Evolutionary conservation across 2,113 vertebrate genomes (phyloP).

Genomic region (Bagarius yarrelli): DNA sequence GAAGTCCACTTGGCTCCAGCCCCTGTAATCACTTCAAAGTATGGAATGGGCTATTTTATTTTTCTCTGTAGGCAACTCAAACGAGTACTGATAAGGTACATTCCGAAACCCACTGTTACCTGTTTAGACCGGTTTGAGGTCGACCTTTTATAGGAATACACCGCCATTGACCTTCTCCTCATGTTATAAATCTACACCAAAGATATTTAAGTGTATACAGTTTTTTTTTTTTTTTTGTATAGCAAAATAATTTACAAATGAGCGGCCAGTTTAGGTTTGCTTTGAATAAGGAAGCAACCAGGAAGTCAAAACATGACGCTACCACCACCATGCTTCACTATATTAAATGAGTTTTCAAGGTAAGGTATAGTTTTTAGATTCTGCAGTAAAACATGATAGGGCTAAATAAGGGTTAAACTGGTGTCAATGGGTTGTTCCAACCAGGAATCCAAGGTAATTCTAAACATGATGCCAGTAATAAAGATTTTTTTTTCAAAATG

Average conservation of each 20-base stretch:
- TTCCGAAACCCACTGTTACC: not conserved
- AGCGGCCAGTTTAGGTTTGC: not conserved
- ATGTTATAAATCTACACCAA: too few relatives aligned
- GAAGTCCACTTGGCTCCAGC: slow-evolving; percentile 41
- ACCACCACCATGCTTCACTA: not conserved
- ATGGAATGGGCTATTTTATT: slow-evolving; percentile 9
- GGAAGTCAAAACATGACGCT: not conserved
- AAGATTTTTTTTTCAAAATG: not conserved
- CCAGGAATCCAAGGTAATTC: too few relatives aligned
- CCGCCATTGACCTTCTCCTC: not conserved
- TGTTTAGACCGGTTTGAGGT: slow-evolving; percentile 29
- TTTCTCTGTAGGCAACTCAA: slow-evolving; percentile 27
- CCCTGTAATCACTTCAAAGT: slow-evolving; percentile 39
- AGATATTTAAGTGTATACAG: not conserved
- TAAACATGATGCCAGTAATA: too few relatives aligned
- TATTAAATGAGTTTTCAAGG: not conserved
- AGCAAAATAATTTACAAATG: not conserved
- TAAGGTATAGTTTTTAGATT: not conserved
- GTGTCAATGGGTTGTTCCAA: not conserved
- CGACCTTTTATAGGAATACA: not conserved
- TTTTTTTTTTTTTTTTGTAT: not conserved
- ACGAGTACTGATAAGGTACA: slow-evolving; percentile 31
- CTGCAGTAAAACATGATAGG: not conserved
- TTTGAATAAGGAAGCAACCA: not conserved
- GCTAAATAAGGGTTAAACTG: too few relatives aligned